Evolutionary conservation across 2,113 vertebrate genomes (phyloP).

Genomic region (Zonotrichia leucophrys): DNA sequence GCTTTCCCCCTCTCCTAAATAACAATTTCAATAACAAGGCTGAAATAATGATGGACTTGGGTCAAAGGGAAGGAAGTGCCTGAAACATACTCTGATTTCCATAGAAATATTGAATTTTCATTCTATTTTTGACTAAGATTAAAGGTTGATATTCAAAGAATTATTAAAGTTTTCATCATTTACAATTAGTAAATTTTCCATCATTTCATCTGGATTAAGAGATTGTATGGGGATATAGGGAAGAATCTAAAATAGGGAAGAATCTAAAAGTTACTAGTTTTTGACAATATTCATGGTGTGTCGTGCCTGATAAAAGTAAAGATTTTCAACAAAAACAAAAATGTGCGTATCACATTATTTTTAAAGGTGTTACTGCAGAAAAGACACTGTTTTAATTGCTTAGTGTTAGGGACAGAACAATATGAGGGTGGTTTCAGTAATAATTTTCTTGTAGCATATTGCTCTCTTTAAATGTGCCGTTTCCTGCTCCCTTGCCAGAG

Average conservation of each 20-base stretch:
- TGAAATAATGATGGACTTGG: not conserved
- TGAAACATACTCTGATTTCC: slow-evolving; percentile 59
- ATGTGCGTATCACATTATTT: slow-evolving; percentile 43
- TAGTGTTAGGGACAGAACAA: slow-evolving; percentile 1
- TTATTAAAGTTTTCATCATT: slow-evolving; percentile 29
- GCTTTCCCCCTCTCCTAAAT: not conserved
- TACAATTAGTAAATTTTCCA: slow-evolving; percentile 31
- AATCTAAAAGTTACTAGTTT: slow-evolving; percentile 39
- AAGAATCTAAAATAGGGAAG: slow-evolving; percentile 43
- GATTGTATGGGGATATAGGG: slow-evolving; percentile 22
- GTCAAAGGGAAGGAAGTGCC: slow-evolving; percentile 37
- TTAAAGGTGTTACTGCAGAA: slow-evolving; percentile 26
- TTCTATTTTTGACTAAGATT: slow-evolving; percentile 64
- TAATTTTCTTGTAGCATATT: slow-evolving; percentile 9
- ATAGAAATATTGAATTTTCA: slow-evolving; percentile 62
- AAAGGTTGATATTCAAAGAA: slow-evolving; percentile 67
- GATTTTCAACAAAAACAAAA: slow-evolving; percentile 27
- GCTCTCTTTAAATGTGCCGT: not conserved
- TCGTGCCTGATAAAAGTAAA: slow-evolving; percentile 35
- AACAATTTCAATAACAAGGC: not conserved
- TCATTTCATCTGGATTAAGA: slow-evolving; percentile 18
- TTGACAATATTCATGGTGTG: not conserved
- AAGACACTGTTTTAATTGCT: slow-evolving; percentile 23
- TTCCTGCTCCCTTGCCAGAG: not conserved
- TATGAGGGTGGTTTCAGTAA: not conserved